Base-by-base conservation (phyloP, 35 echinoderm and acorn worm genomes). In the Hemicentrotus pulcherrimus region DNA sequence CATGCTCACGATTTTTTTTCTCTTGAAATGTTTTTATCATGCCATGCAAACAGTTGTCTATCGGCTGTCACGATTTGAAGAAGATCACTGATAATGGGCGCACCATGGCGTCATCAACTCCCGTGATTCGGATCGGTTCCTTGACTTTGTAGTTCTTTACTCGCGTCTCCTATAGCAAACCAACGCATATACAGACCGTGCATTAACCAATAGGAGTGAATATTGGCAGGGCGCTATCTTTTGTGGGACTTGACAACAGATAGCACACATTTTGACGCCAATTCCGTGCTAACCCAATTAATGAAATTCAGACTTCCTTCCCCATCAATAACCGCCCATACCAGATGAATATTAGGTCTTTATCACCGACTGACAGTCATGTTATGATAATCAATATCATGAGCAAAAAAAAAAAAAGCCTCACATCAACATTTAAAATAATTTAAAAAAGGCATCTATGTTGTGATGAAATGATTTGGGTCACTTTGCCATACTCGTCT, bases 261-360 rank as follows among this genome's bases (percentile, higher is more conserved):
- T 55, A 78, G 65, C 65, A 78, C 6, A 78, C 65, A 78, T 78
- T 59, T 78, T 78, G 65, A 78, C 65, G 65, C 65, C 65, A n/a
- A 78, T 59, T 78, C 65, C 65, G 65, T 78, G 65, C 19, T 78
- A 78, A 78, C 65, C 65, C 65, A 78, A 78, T 78, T 78, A 78
- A 78, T 78, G 65, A 78, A 78, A 28, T 4, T n/a, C 22, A 78
- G 65, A 78, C 28, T 78, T 78, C 65, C 65, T 78, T 78, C 65
- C 65, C 15, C 0, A n/a, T 22, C 6, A 28, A 28, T 78, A 28
- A 24, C 22, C 19, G 24, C 28, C 65, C 7, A 5, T 78, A 18
- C 19, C 19, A n/a, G 4, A 5, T 70, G 61, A 19, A 55, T 55
- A 78, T 78, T 22, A 78, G 50, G 50, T 0, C 50, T 55, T 55